Conservation (phyloP, 2,888 invertebrate species). For the Steinernema scapterisci region DNA sequence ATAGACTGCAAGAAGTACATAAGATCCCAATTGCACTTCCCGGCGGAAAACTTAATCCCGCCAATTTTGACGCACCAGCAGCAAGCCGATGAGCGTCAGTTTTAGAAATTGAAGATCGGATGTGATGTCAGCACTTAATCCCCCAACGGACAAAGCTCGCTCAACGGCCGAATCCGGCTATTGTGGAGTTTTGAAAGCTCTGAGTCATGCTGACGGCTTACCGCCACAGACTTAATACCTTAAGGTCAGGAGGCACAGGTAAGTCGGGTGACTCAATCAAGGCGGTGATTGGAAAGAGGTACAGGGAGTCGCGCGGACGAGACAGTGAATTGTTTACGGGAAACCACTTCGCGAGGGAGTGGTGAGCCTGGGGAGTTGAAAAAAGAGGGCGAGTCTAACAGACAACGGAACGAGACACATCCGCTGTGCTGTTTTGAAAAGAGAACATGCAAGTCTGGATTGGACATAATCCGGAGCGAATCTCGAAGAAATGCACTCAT, state of each 20-base stretch:
- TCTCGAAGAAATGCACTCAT: neutral
- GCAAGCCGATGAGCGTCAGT: no score
- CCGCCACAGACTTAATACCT: no score
- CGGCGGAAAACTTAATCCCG: no score
- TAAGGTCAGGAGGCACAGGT: neutral
- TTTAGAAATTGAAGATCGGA: no score
- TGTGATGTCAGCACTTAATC: no score
- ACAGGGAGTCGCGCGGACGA: neutral
- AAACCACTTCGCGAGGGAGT: neutral
- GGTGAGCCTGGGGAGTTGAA: conserved; percentile 15
- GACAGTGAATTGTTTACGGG: neutral
- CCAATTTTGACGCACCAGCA: no score
- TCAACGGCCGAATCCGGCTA: no score
- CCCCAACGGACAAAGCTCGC: no score
- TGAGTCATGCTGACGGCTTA: no score
- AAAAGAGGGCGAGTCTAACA: conserved; percentile 11
- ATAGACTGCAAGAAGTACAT: no score
- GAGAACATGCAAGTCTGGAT: conserved; percentile 11
- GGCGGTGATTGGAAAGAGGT: neutral
- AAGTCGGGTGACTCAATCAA: neutral
- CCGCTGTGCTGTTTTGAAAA: conserved; percentile 15
- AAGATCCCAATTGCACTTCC: no score
- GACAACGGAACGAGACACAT: conserved; percentile 11
- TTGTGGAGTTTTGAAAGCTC: no score
- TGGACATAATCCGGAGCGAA: conserved; percentile 9